phyloP scores from a whole-genome alignment of 2,113 vertebrate species.

The Bos javanicus region DNA sequence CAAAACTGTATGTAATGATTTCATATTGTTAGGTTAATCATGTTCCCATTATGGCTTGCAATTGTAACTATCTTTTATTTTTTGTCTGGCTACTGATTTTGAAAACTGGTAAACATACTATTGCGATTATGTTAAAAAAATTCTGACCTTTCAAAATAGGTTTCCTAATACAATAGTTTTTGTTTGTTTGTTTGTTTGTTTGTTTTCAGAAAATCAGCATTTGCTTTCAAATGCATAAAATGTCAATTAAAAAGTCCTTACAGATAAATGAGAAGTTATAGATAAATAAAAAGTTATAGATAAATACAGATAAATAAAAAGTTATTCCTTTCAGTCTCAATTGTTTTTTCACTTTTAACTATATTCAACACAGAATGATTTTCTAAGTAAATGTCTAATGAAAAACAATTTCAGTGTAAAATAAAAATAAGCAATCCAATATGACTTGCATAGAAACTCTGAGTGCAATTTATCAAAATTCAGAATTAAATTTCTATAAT shows the following conservation, averaged over 20 bases:
- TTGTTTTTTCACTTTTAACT: slow-evolving; percentile 56
- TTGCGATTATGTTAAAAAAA: slow-evolving; percentile 51
- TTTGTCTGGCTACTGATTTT: not conserved
- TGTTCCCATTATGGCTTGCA: not conserved
- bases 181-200: not conserved
- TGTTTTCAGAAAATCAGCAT: slow-evolving; percentile 39
- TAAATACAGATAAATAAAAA: slow-evolving; percentile 30
- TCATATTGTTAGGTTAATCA: not conserved
- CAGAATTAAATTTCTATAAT: slow-evolving; percentile 59
- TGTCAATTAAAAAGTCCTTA: slow-evolving; percentile 45
- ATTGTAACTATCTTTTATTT: not conserved
- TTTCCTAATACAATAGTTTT: slow-evolving; percentile 28
- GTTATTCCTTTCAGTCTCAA: slow-evolving; percentile 41
- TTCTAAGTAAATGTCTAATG: slow-evolving; percentile 62
- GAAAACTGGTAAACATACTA: not conserved
- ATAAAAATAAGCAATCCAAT: slow-evolving; percentile 63
- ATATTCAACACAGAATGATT: slow-evolving; percentile 58
- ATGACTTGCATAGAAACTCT: slow-evolving; percentile 42
- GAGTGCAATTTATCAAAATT: slow-evolving; percentile 56
- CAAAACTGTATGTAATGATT: not conserved
- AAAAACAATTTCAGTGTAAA: slow-evolving; percentile 53
- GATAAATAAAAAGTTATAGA: slow-evolving; percentile 42
- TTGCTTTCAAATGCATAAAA: slow-evolving; percentile 57
- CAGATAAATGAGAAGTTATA: not conserved
- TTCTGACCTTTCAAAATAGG: slow-evolving; percentile 65